A percentile compares a stretch with the other conserved stretches of the same genome.
These are phyloP conservation scores for Tragelaphus oryx DNA, from an alignment of 2,797 vertebrate genomes.

Conservation along the genomic window DNA sequence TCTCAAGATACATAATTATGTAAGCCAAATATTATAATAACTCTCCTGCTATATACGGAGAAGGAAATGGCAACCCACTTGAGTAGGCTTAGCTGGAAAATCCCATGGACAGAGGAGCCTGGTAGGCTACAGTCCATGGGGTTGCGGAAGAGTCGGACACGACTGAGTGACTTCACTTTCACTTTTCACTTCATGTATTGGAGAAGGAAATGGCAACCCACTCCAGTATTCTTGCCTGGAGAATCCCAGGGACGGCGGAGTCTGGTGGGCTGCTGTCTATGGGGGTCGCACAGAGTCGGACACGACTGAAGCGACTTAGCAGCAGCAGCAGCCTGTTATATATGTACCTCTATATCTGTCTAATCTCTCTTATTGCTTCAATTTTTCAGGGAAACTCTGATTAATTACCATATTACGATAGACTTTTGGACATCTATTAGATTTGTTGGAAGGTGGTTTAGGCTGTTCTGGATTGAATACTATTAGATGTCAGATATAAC, in stretches of 20 bases:
- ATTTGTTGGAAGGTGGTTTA: not conserved
- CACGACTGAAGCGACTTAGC: not conserved
- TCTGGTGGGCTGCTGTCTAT: not conserved
- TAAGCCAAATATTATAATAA: not conserved
- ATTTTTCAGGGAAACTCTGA: not conserved
- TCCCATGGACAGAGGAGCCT: not conserved
- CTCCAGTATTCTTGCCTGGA: not conserved
- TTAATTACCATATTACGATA: not conserved
- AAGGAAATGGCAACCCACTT: not conserved
- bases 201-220: not conserved
- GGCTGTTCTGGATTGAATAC: not conserved
- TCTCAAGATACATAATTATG: not conserved
- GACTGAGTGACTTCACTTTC: not conserved
- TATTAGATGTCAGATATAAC: not conserved
- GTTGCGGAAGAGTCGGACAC: rapidly evolving
- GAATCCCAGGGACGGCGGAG: rapidly evolving
- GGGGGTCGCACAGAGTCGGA: not conserved
- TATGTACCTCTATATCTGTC: not conserved
- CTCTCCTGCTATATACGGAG: not conserved
- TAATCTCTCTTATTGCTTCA: not conserved
- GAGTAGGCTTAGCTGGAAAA: not conserved
- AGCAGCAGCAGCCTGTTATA: not conserved
- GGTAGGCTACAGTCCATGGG: not conserved
- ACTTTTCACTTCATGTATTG: not conserved
- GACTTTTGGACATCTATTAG: not conserved